phyloP scores from a whole-genome alignment of 1,140 invertebrate species.

The Rhagoletis pomonella region DNA sequence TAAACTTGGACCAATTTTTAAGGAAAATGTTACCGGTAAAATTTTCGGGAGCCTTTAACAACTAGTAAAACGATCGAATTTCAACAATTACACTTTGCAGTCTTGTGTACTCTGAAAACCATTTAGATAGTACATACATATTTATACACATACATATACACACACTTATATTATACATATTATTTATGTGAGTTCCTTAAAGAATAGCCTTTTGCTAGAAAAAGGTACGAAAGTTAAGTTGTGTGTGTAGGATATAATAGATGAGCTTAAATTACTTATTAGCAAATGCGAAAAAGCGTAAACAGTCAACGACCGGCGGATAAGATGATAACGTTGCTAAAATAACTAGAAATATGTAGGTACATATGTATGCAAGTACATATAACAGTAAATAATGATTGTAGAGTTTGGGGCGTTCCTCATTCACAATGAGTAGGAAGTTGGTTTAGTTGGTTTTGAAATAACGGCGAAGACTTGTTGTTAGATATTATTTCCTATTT shows the following conservation, averaged over 20 bases:
- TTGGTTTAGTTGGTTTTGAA: neutral
- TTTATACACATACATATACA: no score
- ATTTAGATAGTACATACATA: no score
- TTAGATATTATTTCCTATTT: no score
- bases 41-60: no score
- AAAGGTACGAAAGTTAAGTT: neutral
- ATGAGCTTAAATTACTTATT: constrained; percentile 40
- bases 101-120: no score
- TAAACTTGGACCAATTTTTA: no score
- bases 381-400: constrained; percentile 7
- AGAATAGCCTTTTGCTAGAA: neutral
- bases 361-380: neutral
- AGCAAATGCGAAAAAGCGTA: neutral
- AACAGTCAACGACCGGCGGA: neutral
- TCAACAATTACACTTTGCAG: no score
- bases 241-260: constrained; percentile 11
- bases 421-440: neutral
- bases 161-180: no score
- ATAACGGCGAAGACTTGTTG: no score
- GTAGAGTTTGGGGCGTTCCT: neutral
- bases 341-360: no score
- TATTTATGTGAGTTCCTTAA: neutral
- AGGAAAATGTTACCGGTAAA: no score
- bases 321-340: neutral
- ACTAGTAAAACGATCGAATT: no score